Conservation (phyloP, 2,888 invertebrate species). For the Micoletzkya japonica region DNA sequence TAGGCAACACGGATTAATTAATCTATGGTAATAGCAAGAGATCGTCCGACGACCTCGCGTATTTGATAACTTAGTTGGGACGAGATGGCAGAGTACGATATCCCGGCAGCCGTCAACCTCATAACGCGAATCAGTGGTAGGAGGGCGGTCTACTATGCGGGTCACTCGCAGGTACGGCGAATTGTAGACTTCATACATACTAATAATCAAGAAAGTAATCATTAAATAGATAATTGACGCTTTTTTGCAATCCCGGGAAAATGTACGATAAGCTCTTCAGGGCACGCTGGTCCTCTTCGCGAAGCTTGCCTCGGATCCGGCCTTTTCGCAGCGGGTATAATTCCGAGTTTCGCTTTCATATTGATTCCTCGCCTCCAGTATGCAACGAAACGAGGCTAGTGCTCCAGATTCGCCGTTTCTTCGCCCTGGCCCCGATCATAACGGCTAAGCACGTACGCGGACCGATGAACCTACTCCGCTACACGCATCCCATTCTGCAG, state of each 20-base stretch:
- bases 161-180: constrained; percentile 12
- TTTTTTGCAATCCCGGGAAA: neutral
- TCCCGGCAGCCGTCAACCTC: neutral
- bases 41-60: no score
- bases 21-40: no score
- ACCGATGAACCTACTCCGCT: constrained; percentile 9
- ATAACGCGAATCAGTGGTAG: neutral
- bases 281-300: constrained; percentile 11
- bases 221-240: neutral
- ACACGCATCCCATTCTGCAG: constrained; percentile 2
- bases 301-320: neutral
- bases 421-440: constrained; percentile 17
- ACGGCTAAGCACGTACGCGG: neutral
- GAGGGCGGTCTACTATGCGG: neutral
- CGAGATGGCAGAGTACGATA: constrained; percentile 13
- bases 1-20: no score
- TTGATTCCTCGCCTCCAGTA: neutral
- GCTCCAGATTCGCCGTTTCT: constrained; percentile 10
- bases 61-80: constrained; percentile 13
- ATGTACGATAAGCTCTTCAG: neutral
- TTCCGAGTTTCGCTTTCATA: neutral
- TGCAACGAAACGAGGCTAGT: neutral
- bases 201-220: neutral
- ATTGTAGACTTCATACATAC: neutral
- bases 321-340: neutral